Evolutionary conservation across 1,140 invertebrate genomes (phyloP).

Genomic region (Conopomorpha cramerella): DNA sequence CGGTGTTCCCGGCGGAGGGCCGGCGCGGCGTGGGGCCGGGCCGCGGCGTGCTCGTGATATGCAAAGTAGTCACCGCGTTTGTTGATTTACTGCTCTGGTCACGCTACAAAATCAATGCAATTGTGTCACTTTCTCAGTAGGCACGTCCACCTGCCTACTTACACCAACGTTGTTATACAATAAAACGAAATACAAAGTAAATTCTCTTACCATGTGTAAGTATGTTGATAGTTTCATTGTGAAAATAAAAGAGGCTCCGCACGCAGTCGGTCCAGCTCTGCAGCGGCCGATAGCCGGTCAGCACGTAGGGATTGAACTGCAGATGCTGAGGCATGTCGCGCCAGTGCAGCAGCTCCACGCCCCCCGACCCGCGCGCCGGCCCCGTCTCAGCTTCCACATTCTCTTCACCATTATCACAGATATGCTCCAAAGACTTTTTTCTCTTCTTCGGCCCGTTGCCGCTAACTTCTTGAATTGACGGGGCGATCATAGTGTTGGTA

Average conservation of each 20-base stretch:
- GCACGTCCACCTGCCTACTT: too few species aligned
- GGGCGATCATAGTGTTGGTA: constrained; percentile 43
- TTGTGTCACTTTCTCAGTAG: too few species aligned
- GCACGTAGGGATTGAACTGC: constrained; percentile 85
- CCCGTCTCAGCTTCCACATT: too few species aligned
- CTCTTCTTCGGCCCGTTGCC: constrained; percentile 51
- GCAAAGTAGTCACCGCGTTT: too few species aligned
- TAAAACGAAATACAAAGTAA: too few species aligned
- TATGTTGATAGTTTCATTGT: constrained; percentile 93
- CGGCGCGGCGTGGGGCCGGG: too few species aligned
- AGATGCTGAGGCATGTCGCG: constrained; percentile 82
- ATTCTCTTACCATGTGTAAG: constrained; percentile 87
- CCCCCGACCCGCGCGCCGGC: constrained; percentile 11
- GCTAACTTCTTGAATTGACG: constrained; percentile 54
- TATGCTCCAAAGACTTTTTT: constrained; percentile 47
- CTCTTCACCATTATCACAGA: constrained; percentile 48
- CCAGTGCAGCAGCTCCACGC: constrained; percentile 66
- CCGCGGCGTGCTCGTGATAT: too few species aligned
- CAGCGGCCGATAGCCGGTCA: constrained; percentile 80
- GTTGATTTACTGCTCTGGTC: too few species aligned
- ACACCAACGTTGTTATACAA: too few species aligned
- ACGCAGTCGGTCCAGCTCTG: constrained; percentile 77
- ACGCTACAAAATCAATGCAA: too few species aligned
- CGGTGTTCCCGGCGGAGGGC: too few species aligned
- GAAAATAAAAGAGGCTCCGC: constrained; percentile 82